These are phyloP conservation scores for Dasyornis broadbenti DNA, from an alignment of 2,113 vertebrate species.

Conservation along the genomic window DNA sequence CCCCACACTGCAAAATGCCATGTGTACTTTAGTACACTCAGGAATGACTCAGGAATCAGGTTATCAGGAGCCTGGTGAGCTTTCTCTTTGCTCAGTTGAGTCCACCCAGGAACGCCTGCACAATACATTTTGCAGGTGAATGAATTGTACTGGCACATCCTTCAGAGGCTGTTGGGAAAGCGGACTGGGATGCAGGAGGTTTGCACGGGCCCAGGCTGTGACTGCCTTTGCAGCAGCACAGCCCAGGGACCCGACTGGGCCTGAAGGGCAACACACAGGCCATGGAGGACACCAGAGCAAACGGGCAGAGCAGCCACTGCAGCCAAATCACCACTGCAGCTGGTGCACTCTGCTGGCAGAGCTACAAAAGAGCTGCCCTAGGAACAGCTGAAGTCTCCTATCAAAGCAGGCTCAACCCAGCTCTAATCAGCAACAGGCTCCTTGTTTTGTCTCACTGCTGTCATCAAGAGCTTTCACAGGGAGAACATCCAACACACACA, in stretches of 20 bases:
- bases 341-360: background rate
- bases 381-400: background rate
- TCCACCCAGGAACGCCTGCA: background rate
- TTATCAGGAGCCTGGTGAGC: background rate
- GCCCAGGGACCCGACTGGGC: background rate
- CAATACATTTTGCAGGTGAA: background rate
- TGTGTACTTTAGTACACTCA: background rate
- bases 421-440: background rate
- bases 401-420: background rate
- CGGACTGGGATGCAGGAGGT: background rate
- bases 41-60: background rate
- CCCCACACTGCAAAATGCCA: background rate
- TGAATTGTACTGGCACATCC: background rate
- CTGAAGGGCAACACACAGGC: background rate
- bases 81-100: background rate
- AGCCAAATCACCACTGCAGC: background rate
- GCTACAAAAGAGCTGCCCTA: background rate
- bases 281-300: background rate
- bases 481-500: background rate
- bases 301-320: background rate
- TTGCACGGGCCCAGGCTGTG: background rate
- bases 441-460: background rate
- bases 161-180: background rate
- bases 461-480: background rate
- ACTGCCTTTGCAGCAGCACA: background rate